Conservation (phyloP, 2,113 vertebrate genomes). For the Zonotrichia leucophrys region DNA sequence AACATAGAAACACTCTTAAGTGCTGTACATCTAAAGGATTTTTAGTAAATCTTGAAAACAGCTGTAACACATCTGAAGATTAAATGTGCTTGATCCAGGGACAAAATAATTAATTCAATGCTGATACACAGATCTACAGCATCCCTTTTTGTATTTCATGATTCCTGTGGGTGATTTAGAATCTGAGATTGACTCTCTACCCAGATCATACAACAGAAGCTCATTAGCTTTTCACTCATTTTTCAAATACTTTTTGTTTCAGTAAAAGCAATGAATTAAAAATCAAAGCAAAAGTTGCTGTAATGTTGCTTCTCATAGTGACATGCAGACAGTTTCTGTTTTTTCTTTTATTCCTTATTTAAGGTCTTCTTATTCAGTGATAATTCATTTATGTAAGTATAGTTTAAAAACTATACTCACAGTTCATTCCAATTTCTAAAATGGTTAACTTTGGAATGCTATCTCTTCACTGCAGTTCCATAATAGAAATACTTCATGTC, state of each 20-base stretch:
- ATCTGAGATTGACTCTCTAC: not conserved
- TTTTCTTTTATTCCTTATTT: not conserved
- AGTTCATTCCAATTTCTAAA: not conserved
- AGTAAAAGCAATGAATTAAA: not conserved
- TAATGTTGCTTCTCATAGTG: not conserved
- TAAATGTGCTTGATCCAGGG: not conserved
- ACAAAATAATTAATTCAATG: not conserved
- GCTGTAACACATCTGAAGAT: not conserved
- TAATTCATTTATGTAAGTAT: not conserved
- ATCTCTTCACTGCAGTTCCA: not conserved
- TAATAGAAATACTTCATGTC: not conserved
- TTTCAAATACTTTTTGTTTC: not conserved
- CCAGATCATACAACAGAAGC: not conserved
- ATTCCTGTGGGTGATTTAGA: not conserved
- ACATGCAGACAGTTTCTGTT: not conserved
- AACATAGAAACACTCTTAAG: not conserved
- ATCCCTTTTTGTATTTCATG: not conserved
- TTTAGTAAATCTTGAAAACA: not conserved
- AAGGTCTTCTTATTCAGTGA: not conserved
- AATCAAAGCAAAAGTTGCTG: not conserved
- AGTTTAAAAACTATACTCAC: not conserved
- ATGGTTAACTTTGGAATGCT: not conserved
- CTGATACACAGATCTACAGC: not conserved
- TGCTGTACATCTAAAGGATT: not conserved
- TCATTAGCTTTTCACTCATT: not conserved